A percentile compares a stretch with the other conserved stretches of the same genome.
These are phyloP conservation scores for Arbacia lixula DNA, from an alignment of 53 echinoderm and acorn worm genomes.

Conservation along the genomic window DNA sequence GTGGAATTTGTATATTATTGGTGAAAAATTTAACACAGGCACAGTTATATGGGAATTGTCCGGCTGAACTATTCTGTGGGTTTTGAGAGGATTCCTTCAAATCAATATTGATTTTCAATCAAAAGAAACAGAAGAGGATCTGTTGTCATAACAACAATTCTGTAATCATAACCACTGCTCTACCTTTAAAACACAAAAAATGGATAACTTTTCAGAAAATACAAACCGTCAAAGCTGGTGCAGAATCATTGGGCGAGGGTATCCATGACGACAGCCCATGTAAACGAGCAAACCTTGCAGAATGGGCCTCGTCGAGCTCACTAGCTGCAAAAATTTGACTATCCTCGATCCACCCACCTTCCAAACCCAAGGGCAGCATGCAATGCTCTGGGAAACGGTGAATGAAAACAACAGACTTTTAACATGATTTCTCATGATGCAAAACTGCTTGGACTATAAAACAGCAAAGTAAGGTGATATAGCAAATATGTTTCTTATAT, in stretches of 20 bases:
- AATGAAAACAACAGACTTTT: neutral
- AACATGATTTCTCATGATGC: conserved; percentile 75
- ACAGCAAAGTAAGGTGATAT: conserved; percentile 29
- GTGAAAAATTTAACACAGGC: too few relatives aligned
- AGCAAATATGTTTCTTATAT: neutral
- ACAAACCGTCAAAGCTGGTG: conserved; percentile 34
- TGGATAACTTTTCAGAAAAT: too few relatives aligned
- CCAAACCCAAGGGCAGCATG: conserved; percentile 57
- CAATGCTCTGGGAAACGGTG: conserved; percentile 39
- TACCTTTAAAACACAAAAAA: too few relatives aligned
- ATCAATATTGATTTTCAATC: too few relatives aligned
- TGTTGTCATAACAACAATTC: too few relatives aligned
- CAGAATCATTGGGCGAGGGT: conserved; percentile 11
- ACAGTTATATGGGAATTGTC: too few relatives aligned
- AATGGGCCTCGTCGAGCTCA: conserved; percentile 11
- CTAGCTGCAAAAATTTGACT: conserved; percentile 54
- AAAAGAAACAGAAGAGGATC: too few relatives aligned
- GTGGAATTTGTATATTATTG: too few relatives aligned
- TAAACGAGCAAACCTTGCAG: conserved; percentile 42
- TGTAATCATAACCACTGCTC: too few relatives aligned
- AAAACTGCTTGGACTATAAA: conserved; percentile 24
- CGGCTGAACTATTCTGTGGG: too few relatives aligned
- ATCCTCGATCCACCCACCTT: conserved; percentile 43
- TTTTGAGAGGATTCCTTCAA: too few relatives aligned
- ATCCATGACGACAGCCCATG: conserved; percentile 57